These are phyloP conservation scores for Athripsodes cinereus DNA, from an alignment of 2,888 invertebrate genomes.

Conservation along the genomic window DNA sequence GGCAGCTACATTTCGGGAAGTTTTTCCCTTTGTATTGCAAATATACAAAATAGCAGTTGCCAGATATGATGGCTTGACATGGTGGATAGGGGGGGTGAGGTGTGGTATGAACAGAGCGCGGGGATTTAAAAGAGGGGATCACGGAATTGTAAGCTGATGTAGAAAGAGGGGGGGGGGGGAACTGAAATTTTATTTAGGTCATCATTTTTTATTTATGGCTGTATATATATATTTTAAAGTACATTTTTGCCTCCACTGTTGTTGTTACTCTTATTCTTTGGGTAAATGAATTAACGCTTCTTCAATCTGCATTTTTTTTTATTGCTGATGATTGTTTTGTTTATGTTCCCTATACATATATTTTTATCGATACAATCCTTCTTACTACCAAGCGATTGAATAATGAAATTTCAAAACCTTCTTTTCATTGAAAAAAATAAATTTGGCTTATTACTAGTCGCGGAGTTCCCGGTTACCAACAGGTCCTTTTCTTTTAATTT, in stretches of 20 bases:
- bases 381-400: no score
- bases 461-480: no score
- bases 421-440: no score
- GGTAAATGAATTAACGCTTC: not conserved
- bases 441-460: no score
- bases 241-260: not conserved
- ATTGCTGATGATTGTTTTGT: no score
- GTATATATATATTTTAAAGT: not conserved
- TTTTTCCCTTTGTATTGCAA: conserved; percentile 27
- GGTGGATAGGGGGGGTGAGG: not conserved
- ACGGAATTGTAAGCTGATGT: no score
- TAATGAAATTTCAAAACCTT: no score
- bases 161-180: not conserved
- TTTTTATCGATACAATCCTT: no score
- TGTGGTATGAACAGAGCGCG: not conserved
- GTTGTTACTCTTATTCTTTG: not conserved
- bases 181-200: not conserved
- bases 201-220: conserved; percentile 3
- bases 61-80: conserved; percentile 21
- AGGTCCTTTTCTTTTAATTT: no score
- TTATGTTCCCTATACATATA: no score
- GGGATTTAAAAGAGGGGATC: not conserved
- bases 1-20: conserved; percentile 17
- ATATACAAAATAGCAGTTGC: conserved; percentile 27
- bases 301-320: not conserved